Conservation (phyloP, 2,113 vertebrate species). For the Zingel zingel region DNA sequence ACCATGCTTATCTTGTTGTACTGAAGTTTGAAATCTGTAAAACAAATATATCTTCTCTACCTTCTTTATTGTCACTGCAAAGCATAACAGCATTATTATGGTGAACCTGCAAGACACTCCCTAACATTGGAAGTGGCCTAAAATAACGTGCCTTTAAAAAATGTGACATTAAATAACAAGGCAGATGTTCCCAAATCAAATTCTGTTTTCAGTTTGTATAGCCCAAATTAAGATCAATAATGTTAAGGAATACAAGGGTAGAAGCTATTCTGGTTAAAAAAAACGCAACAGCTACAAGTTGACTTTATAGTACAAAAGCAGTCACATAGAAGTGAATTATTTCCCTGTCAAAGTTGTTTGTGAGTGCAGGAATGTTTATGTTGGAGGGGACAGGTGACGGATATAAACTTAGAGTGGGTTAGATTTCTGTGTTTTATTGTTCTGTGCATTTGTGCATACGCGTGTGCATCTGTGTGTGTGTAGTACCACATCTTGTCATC, state of each 20-base stretch:
- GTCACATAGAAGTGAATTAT: neutral
- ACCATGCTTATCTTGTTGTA: neutral
- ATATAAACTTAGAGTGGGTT: slow-evolving; percentile 1
- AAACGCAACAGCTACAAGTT: neutral
- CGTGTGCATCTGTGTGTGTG: neutral
- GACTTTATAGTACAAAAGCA: neutral
- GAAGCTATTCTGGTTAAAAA: slow-evolving; percentile 1
- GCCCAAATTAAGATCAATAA: neutral
- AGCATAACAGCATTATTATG: neutral
- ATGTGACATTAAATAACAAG: neutral
- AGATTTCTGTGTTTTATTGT: slow-evolving; percentile 14
- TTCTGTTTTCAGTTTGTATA: neutral
- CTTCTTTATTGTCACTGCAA: neutral
- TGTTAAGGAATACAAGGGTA: neutral
- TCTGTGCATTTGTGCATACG: neutral
- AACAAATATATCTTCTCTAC: neutral
- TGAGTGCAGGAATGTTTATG: neutral
- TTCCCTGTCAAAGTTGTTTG: neutral
- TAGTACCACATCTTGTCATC: slow-evolving; percentile 38
- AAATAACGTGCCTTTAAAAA: neutral
- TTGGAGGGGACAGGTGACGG: neutral
- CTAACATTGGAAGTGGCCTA: neutral
- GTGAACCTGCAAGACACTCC: neutral
- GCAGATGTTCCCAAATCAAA: neutral
- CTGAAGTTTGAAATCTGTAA: neutral